Evolutionary conservation across 2,797 vertebrate genomes (phyloP).

Genomic region (Peromyscus aztecus): DNA sequence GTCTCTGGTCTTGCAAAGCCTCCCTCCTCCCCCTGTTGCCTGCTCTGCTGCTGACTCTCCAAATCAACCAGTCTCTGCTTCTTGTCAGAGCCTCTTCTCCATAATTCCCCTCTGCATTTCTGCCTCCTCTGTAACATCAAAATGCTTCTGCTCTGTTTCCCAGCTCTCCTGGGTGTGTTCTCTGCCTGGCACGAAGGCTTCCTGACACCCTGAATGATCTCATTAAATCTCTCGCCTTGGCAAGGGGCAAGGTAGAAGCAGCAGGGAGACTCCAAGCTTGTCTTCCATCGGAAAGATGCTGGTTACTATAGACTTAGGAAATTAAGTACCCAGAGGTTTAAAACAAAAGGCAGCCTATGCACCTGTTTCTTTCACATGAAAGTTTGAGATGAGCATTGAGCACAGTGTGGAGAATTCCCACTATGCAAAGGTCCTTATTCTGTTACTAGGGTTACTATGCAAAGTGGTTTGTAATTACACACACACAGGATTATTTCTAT

Average conservation of each 20-base stretch:
- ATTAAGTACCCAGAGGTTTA: neutral
- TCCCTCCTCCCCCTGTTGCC: neutral
- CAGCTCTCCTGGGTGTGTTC: neutral
- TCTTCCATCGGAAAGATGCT: neutral
- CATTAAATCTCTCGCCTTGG: conserved; percentile 22
- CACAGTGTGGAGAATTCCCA: neutral
- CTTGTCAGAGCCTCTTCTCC: neutral
- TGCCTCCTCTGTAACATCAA: neutral
- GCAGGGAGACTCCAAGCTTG: neutral
- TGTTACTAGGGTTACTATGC: neutral
- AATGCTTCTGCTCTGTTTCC: neutral
- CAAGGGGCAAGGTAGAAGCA: neutral
- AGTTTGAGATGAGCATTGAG: neutral
- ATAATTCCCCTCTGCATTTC: neutral
- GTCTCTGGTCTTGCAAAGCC: neutral
- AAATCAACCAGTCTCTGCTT: neutral
- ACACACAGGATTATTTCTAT: neutral
- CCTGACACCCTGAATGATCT: neutral
- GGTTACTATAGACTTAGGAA: neutral
- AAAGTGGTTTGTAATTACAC: neutral
- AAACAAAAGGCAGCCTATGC: neutral
- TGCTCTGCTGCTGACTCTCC: neutral
- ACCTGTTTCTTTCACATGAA: neutral
- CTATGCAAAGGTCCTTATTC: neutral
- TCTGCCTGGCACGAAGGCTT: neutral